These are phyloP conservation scores for Chelonia mydas DNA, from an alignment of 2,797 vertebrate genomes.

Conservation along the genomic window DNA sequence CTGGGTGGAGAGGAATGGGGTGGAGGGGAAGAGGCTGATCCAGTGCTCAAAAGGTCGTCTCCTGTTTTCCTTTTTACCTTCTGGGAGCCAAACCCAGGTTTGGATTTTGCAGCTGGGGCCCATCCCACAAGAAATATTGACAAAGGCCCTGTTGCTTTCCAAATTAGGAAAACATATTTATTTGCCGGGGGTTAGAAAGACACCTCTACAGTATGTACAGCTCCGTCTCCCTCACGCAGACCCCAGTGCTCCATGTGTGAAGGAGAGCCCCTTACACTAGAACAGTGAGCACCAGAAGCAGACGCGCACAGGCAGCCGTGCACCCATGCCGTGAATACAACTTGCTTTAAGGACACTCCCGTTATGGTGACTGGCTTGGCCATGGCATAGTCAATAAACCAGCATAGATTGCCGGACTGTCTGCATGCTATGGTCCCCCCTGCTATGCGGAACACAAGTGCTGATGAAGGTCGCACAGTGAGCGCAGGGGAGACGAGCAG, in stretches of 20 bases:
- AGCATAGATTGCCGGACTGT: neutral
- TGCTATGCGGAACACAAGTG: neutral
- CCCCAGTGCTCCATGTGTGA: neutral
- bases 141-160: neutral
- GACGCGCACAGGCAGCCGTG: neutral
- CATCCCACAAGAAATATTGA: neutral
- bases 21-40: neutral
- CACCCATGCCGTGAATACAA: neutral
- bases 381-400: neutral
- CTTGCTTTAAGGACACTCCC: neutral
- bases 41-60: neutral
- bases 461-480: neutral
- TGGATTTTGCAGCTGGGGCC: neutral
- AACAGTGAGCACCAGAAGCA: neutral
- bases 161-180: neutral
- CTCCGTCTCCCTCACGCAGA: neutral
- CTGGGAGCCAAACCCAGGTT: neutral
- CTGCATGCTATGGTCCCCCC: accelerated
- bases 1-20: neutral
- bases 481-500: neutral
- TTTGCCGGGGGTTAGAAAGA: neutral
- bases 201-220: neutral
- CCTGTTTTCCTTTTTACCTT: neutral
- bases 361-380: neutral
- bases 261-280: neutral